phyloP scores from a whole-genome alignment of 2,113 vertebrate genomes.

The Callopanchax toddi region DNA sequence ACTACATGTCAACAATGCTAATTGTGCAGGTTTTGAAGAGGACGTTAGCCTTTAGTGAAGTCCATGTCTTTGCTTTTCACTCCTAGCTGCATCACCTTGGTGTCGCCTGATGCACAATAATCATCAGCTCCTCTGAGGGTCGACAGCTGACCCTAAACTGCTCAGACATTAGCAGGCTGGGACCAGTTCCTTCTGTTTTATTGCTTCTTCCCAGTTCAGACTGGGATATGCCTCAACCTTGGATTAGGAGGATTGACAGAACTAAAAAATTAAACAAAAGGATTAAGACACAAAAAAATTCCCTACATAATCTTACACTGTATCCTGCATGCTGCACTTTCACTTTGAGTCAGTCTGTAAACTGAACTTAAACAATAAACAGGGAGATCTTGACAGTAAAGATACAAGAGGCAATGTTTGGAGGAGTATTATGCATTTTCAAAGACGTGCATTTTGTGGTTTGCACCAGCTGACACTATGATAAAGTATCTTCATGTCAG shows the following conservation, averaged over 20 bases:
- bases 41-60: no score
- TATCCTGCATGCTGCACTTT: neutral
- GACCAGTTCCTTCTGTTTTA: constrained; percentile 4
- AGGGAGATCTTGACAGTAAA: neutral
- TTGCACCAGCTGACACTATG: constrained; percentile 47
- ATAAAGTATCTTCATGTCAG: constrained; percentile 57
- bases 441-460: constrained; percentile 33
- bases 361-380: neutral
- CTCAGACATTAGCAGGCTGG: neutral
- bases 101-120: neutral
- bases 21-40: no score
- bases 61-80: no score
- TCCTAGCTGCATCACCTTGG: neutral
- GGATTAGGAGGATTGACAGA: constrained; percentile 14
- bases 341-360: neutral
- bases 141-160: neutral
- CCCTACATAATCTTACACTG: neutral
- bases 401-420: constrained; percentile 18
- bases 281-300: constrained; percentile 8
- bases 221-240: constrained; percentile 8
- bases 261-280: constrained; percentile 4
- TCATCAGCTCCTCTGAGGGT: neutral
- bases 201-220: constrained; percentile 8
- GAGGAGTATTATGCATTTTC: constrained; percentile 19
- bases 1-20: no score